These are phyloP conservation scores for Drosophila leonis DNA, from an alignment of 2,888 invertebrate species.

Conservation along the genomic window DNA sequence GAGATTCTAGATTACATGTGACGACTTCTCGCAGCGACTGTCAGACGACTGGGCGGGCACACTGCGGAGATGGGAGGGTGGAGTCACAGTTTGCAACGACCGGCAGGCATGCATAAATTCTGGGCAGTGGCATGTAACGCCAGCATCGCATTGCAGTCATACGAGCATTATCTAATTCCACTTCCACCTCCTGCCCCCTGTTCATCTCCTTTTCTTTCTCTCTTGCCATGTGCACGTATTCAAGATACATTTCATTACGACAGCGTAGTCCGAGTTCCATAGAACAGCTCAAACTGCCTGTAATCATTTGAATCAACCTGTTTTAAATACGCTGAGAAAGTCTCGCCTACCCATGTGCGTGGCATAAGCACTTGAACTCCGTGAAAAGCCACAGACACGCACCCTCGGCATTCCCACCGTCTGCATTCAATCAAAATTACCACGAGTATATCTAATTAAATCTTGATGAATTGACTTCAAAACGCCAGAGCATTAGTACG, in stretches of 20 bases:
- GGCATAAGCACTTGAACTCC: conserved; percentile 27
- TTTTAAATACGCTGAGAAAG: conserved; percentile 73
- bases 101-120: conserved; percentile 75
- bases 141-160: conserved; percentile 76
- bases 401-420: conserved; percentile 35
- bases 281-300: conserved; percentile 40
- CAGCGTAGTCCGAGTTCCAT: conserved; percentile 32
- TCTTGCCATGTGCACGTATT: conserved; percentile 35
- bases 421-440: conserved; percentile 34
- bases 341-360: conserved; percentile 26
- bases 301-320: conserved; percentile 70
- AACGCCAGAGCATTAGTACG: conserved; percentile 33
- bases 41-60: conserved; percentile 17
- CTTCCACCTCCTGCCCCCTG: conserved; percentile 21
- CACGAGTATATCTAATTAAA: conserved; percentile 40
- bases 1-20: conserved; percentile 79
- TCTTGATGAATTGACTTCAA: conserved; percentile 24
- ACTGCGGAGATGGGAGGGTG: conserved; percentile 1
- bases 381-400: conserved; percentile 30
- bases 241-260: conserved; percentile 41
- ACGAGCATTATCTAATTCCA: conserved; percentile 75
- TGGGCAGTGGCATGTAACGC: conserved; percentile 73
- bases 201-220: conserved; percentile 26
- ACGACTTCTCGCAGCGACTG: conserved; percentile 56
- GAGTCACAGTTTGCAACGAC: conserved; percentile 29